Conservation (phyloP, 2,888 invertebrate species). For the Xestia xanthographa region DNA sequence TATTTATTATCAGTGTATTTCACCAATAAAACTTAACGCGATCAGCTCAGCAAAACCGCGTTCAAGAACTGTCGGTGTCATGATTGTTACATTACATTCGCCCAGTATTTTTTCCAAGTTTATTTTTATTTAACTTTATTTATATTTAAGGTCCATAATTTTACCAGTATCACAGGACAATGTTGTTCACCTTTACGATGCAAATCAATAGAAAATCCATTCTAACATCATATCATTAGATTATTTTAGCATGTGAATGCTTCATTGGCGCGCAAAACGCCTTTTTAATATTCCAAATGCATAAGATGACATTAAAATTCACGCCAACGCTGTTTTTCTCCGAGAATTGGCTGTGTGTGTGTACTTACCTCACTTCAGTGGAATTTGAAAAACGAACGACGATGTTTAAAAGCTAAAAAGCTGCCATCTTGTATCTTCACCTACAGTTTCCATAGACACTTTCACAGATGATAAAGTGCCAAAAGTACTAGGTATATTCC, state of each 20-base stretch:
- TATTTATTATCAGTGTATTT: too few species aligned
- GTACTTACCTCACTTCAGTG: slow-evolving; percentile 30
- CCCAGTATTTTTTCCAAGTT: background rate
- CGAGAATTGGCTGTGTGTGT: slow-evolving; percentile 50
- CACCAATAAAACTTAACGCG: background rate
- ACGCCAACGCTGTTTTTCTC: slow-evolving; percentile 55
- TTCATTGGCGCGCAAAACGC: slow-evolving; percentile 61
- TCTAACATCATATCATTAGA: slow-evolving; percentile 41
- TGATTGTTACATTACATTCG: background rate
- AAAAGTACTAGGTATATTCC: background rate
- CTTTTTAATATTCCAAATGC: slow-evolving; percentile 61
- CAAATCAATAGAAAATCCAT: slow-evolving; percentile 62
- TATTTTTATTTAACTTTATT: background rate
- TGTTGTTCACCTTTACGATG: slow-evolving; percentile 66
- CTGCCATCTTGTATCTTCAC: background rate
- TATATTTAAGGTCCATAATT: background rate
- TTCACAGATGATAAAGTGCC: background rate
- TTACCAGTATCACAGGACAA: background rate
- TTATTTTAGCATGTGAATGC: slow-evolving; percentile 54
- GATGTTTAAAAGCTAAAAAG: slow-evolving; percentile 15
- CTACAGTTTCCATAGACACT: background rate
- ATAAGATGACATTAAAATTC: slow-evolving; percentile 60
- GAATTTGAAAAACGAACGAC: slow-evolving; percentile 52
- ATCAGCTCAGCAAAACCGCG: background rate
- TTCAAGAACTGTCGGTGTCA: background rate